These are phyloP conservation scores for Cladopsammia gracilis DNA, from an alignment of 64 coral and sea anemone genomes.

Conservation along the genomic window DNA sequence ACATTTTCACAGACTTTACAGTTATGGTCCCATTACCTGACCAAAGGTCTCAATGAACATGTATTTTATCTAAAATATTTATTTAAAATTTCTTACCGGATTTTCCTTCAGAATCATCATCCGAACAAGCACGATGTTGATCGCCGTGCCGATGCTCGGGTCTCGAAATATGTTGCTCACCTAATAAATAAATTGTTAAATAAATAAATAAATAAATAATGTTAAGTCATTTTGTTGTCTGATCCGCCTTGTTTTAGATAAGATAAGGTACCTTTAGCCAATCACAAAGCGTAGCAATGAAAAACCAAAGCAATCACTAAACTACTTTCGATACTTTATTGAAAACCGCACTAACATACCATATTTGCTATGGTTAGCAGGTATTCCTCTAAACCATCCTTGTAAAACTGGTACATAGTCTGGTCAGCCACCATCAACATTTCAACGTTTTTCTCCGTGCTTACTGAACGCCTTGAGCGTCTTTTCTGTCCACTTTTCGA, in stretches of 20 bases:
- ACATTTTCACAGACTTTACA: no score
- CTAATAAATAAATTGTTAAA: constrained; percentile 16
- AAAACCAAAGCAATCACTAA: no score
- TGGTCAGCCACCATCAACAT: constrained; percentile 91
- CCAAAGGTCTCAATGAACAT: no score
- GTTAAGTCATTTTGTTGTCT: no score
- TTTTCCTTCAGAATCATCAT: constrained; percentile 90
- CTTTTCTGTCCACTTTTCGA: background rate
- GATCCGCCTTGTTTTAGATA: no score
- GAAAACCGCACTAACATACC: constrained; percentile 76
- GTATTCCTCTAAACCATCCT: constrained; percentile 83
- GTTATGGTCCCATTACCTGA: no score
- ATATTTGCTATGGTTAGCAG: constrained; percentile 95
- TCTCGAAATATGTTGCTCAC: constrained; percentile 90
- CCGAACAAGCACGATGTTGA: constrained; percentile 91
- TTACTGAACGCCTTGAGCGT: constrained; percentile 79
- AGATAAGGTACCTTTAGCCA: no score
- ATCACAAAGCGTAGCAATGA: no score
- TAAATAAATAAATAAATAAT: no score
- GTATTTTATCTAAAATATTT: no score
- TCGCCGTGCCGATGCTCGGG: constrained; percentile 91
- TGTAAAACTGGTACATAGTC: constrained; percentile 91
- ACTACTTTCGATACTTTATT: no score
- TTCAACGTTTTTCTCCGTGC: constrained; percentile 89
- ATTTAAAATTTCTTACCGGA: constrained; percentile 44